These are phyloP conservation scores for Teleogryllus oceanicus DNA, from an alignment of 2,888 invertebrate genomes.

Conservation along the genomic window DNA sequence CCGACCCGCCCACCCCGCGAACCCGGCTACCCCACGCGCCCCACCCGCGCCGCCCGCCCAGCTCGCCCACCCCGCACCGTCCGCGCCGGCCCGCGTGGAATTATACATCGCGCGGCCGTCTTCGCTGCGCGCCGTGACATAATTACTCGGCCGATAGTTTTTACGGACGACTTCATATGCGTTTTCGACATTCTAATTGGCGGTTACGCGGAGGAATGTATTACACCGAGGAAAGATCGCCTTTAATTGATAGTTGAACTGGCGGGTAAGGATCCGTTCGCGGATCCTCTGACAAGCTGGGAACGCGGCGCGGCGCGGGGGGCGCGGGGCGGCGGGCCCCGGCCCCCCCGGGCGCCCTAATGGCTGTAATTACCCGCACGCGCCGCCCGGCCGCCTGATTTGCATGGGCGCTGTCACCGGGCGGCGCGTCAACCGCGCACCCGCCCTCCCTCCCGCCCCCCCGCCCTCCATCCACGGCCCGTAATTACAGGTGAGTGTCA, in stretches of 20 bases:
- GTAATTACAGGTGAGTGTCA: constrained; percentile 10
- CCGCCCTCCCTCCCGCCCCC: neutral
- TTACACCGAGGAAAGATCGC: neutral
- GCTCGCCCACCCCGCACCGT: neutral
- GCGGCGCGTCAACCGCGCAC: neutral
- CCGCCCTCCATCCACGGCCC: neutral
- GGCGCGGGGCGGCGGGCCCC: neutral
- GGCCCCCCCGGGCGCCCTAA: neutral
- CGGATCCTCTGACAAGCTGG: neutral
- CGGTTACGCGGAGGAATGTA: neutral
- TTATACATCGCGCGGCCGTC: neutral
- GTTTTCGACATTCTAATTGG: constrained; percentile 3
- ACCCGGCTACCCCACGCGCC: too few relatives aligned
- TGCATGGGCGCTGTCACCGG: neutral
- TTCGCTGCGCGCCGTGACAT: neutral
- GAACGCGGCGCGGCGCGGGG: neutral
- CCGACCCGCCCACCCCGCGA: too few relatives aligned
- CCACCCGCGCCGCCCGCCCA: too few relatives aligned
- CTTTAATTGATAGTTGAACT: constrained; percentile 7
- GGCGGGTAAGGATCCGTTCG: neutral
- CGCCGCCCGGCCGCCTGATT: neutral
- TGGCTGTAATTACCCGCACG: neutral
- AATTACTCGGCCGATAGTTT: constrained; percentile 1
- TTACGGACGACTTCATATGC: constrained; percentile 18
- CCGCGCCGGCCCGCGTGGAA: neutral